Percentiles rank a stretch among this genome's conserved stretches.
Evolutionary conservation across 2,888 invertebrate species (phyloP).

Genomic region (Thymelicus acteon): DNA sequence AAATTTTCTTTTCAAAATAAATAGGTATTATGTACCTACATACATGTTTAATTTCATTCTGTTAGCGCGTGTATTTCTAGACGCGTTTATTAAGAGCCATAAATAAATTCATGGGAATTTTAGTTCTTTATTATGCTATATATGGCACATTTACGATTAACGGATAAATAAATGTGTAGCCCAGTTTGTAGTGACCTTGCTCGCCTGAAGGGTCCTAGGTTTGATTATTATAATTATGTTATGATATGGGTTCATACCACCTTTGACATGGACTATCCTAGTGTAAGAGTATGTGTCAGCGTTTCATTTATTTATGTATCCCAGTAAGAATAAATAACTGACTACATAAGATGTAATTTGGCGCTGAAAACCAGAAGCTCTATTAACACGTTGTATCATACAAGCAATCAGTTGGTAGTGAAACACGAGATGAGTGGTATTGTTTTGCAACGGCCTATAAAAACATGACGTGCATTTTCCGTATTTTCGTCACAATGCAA

Average conservation of each 20-base stretch:
- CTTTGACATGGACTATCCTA: too few relatives aligned
- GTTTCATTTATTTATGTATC: too few relatives aligned
- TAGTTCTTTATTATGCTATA: neutral
- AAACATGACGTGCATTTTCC: constrained; percentile 26
- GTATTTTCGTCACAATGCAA: constrained; percentile 30
- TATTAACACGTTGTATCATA: constrained; percentile 1
- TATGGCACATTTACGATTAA: too few relatives aligned
- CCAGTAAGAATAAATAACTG: neutral
- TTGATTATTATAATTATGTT: too few relatives aligned
- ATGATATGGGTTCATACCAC: too few relatives aligned
- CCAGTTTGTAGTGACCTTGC: too few relatives aligned
- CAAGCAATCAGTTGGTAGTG: constrained; percentile 27
- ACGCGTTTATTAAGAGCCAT: neutral
- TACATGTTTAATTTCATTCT: neutral
- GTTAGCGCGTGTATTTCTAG: neutral
- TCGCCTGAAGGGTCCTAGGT: too few relatives aligned
- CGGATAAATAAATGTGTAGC: too few relatives aligned
- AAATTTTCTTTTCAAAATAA: neutral
- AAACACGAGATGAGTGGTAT: constrained; percentile 30
- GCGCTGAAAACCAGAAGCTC: neutral
- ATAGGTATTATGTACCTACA: too few relatives aligned
- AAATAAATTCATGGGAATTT: neutral
- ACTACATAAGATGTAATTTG: neutral
- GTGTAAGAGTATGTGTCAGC: too few relatives aligned
- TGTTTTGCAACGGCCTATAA: constrained; percentile 30